Evolutionary conservation across 1,140 invertebrate species (phyloP), one percentile per base, ranked within the genome.

Genomic region (Caenorhabditis briggsae): DNA sequence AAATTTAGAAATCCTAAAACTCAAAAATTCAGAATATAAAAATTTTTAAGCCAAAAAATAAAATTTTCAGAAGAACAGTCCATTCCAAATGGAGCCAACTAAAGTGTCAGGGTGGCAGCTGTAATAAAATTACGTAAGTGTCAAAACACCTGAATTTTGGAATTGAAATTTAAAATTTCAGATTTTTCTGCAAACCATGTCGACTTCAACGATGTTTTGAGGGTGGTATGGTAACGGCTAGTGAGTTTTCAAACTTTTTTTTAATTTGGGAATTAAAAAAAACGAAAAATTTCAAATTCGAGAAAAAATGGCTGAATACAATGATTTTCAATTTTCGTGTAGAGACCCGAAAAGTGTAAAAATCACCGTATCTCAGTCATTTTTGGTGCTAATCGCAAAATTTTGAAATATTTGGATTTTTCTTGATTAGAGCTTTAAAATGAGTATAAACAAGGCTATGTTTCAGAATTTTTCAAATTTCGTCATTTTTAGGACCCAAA

Each of bases 171-270:
- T 58, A 58, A 18, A 18, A 65, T 18, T 43, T 43, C 33, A 70
- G 64, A n/a, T 70, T 46, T 5, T 46, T 70, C 41, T 70, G 64
- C 41, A 70, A 70, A 18, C 64, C 64, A 46, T 70, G 64, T 16
- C 33, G 64, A 16, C 18, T 70, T n/a, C 64, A 70, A 70, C 20
- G 23, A 18, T 70, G 64, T 18, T 70, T 70, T 14, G 64, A 70
- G 23, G 16, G 33, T 5, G 64, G 64, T 16, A 70, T 70, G 64
- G 64, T 70, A 2, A 70, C 64, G 2, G 64, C 33, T 43, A 70
- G 64, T 70, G 14, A 70, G 64, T 43, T 70, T 33, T 61, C 18
- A 8, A 11, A 25, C 33, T 61, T 61, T 61, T 61, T 25, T 23
- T 11, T 9, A 12, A 23, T 0, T 7, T 61, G 25, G 25, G 25